phyloP scores from a whole-genome alignment of 2,888 invertebrate genomes.

The Selenia dentaria region DNA sequence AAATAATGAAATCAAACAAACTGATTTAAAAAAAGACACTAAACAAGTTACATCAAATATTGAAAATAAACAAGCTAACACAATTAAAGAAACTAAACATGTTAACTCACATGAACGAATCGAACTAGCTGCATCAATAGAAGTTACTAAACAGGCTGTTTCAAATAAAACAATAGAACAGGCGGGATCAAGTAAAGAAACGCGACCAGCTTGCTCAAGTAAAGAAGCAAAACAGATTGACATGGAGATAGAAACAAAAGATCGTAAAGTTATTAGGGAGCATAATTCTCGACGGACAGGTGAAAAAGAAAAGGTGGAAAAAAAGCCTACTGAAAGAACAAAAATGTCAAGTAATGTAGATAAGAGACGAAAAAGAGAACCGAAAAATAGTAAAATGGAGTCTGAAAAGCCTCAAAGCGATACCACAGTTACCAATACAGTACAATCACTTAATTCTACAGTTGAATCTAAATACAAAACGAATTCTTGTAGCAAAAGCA shows the following conservation, averaged over 20 bases:
- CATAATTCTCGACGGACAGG: constrained; percentile 3
- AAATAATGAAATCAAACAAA: not conserved
- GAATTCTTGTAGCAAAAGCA: constrained; percentile 18
- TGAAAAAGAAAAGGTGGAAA: not conserved
- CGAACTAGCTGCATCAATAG: no score
- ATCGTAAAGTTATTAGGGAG: constrained; percentile 3
- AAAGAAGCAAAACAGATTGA: constrained; percentile 8
- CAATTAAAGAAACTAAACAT: no score
- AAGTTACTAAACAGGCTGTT: no score
- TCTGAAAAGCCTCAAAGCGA: constrained; percentile 15
- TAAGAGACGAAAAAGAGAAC: constrained; percentile 14
- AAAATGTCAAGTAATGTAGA: constrained; percentile 12
- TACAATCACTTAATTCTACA: constrained; percentile 4
- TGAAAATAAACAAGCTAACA: no score
- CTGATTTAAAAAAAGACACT: not conserved
- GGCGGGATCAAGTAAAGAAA: no score
- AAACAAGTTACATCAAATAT: no score
- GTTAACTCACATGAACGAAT: not conserved
- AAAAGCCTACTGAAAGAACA: constrained; percentile 9
- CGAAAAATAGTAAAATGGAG: constrained; percentile 13
- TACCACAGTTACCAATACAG: not conserved
- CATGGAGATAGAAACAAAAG: not conserved
- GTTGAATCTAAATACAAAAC: constrained; percentile 13
- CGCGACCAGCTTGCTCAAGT: not conserved
- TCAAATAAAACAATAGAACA: no score